Evolutionary conservation across 1,140 invertebrate species (phyloP).

Genomic region (Diabrotica undecimpunctata): DNA sequence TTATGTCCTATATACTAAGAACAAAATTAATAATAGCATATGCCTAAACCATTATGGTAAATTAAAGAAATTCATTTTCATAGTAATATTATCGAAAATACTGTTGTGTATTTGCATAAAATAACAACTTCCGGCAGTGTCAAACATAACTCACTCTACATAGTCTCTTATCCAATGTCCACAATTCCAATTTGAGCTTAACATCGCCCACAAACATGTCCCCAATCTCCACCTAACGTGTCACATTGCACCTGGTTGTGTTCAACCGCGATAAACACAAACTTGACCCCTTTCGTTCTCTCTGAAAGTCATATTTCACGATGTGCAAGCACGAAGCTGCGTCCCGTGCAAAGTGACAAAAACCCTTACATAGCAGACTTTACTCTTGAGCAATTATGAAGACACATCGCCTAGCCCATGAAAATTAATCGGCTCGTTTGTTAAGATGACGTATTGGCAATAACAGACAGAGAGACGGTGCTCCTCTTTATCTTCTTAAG

Average conservation of each 20-base stretch:
- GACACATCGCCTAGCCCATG: slow-evolving; percentile 12
- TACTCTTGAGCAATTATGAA: slow-evolving; percentile 11
- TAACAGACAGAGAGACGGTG: neutral
- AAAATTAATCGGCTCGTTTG: slow-evolving; percentile 13
- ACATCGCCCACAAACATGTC: neutral
- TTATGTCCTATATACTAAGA: too few relatives aligned
- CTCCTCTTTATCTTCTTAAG: neutral
- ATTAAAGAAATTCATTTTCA: too few relatives aligned
- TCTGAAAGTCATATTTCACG: slow-evolving; percentile 4
- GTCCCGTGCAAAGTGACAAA: slow-evolving; percentile 3
- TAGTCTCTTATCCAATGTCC: too few relatives aligned
- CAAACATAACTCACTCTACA: too few relatives aligned
- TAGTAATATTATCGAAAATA: too few relatives aligned
- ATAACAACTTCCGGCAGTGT: too few relatives aligned
- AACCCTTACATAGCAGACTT: neutral
- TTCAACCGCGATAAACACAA: slow-evolving; percentile 2
- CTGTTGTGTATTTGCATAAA: too few relatives aligned
- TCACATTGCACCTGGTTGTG: neutral
- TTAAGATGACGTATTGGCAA: slow-evolving; percentile 11
- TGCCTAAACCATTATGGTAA: too few relatives aligned
- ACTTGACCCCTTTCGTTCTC: neutral
- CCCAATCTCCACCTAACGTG: neutral
- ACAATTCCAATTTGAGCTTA: neutral
- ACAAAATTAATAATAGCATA: too few relatives aligned
- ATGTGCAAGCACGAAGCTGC: neutral